Evolutionary conservation across 2,888 invertebrate genomes (phyloP), one percentile per base, ranked within the genome.

Genomic region (Torymus tubicola): DNA sequence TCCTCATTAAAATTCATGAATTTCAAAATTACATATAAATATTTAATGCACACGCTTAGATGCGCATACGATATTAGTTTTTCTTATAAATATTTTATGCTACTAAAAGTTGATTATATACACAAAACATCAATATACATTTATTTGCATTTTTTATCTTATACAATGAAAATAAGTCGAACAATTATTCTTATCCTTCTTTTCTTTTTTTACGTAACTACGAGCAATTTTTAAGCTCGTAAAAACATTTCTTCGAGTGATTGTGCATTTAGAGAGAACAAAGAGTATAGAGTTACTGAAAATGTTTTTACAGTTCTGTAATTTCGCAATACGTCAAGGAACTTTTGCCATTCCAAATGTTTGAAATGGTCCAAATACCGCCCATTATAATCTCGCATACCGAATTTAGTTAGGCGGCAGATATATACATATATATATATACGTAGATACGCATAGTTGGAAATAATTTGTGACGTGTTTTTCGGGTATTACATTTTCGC

Each of bases 11-110:
- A 74, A 74, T 67, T 58, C 58, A 74, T 65, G 67, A 65, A 74
- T 58, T 65, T 63, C 58, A 50, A 58, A 67, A 74, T 67, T 57
- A 64, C 65, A 57, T 57, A 74, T 74, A 74, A 67, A 74, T 74
- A 74, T 67, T 74, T 74, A 67, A 73, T 64, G 57, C 31, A 57
- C 42, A 50, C 21, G 11, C 42, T 42, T 50, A 21, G 42, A 50
- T 52, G 60, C 10, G 50, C 18, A 60, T 71, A 21, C 13, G 60
- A 50, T 71, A 71, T 60, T 18, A 60, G 16, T 71, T 60, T 70
- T 71, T 71, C 70, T 42, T 18, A 71, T 71, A 71, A 71, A 60
- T 21, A 60, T 50, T 60, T 12, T 58, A 70, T 58, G 58, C 14
- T 24, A 61, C 52, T 71, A 61, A 21, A 71, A 52, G 12, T 71